These are phyloP conservation scores for Zoanthus gigantus DNA, from an alignment of 92 coral and sea anemone genomes.

Conservation along the genomic window DNA sequence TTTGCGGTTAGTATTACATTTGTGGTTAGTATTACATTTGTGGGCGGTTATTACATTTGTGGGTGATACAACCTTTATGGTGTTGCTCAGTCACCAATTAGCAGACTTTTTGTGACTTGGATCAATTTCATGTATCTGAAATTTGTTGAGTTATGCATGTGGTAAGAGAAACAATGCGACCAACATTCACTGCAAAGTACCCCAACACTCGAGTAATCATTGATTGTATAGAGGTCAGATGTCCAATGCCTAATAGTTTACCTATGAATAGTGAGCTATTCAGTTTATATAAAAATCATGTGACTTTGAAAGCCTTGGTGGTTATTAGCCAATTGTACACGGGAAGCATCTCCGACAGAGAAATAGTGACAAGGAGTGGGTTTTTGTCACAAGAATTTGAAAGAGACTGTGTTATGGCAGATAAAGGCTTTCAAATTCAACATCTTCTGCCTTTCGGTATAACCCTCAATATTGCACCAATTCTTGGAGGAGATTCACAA, in stretches of 20 bases:
- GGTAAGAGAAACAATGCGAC: slow-evolving; percentile 15
- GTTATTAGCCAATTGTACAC: slow-evolving; percentile 17
- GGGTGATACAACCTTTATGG: too few relatives aligned
- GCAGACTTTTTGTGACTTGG: slow-evolving; percentile 14
- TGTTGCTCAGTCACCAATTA: slow-evolving; percentile 13
- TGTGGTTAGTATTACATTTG: too few relatives aligned
- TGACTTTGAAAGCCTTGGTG: slow-evolving; percentile 1
- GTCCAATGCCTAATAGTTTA: slow-evolving; percentile 19
- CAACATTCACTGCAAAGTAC: not conserved
- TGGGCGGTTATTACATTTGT: too few relatives aligned
- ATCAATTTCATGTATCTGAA: slow-evolving; percentile 7
- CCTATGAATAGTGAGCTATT: slow-evolving; percentile 2
- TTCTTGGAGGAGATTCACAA: slow-evolving; percentile 10
- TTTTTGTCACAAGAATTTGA: not conserved
- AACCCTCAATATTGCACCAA: slow-evolving; percentile 23
- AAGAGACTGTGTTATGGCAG: slow-evolving; percentile 8
- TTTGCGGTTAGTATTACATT: too few relatives aligned
- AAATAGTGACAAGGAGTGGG: slow-evolving; percentile 9
- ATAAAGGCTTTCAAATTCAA: slow-evolving; percentile 10
- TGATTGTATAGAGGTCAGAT: slow-evolving; percentile 12
- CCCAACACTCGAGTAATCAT: slow-evolving; percentile 3
- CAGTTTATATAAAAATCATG: too few relatives aligned
- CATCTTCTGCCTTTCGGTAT: slow-evolving; percentile 10
- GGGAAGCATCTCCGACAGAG: slow-evolving; percentile 20
- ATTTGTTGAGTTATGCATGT: slow-evolving; percentile 8